These are phyloP conservation scores for Andricus quercusramuli DNA, from an alignment of 2,888 invertebrate genomes.

Conservation along the genomic window DNA sequence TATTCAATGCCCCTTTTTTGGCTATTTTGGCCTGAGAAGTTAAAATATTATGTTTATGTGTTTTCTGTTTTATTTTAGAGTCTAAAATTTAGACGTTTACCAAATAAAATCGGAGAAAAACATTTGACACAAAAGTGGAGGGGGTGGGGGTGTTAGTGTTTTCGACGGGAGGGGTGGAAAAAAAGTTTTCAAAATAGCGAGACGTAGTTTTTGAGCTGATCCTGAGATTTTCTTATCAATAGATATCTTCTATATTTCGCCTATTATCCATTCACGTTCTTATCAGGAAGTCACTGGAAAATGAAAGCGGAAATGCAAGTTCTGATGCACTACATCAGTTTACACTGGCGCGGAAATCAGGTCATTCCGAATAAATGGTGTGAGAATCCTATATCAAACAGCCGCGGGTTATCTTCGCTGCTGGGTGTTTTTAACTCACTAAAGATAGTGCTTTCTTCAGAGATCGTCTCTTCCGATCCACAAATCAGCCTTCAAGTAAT, in stretches of 20 bases:
- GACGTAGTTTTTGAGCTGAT: too few relatives aligned
- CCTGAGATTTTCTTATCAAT: neutral
- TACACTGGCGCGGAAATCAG: conserved; percentile 13
- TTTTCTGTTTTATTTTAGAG: too few relatives aligned
- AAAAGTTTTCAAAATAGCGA: too few relatives aligned
- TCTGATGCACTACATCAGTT: conserved; percentile 3
- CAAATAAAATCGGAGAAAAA: too few relatives aligned
- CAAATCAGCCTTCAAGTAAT: neutral
- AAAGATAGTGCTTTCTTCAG: conserved; percentile 15
- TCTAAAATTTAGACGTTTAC: too few relatives aligned
- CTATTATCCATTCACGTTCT: neutral
- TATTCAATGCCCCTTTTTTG: too few relatives aligned
- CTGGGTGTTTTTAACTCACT: conserved; percentile 18
- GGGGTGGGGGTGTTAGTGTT: too few relatives aligned
- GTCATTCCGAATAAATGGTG: conserved; percentile 21
- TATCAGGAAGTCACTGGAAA: neutral
- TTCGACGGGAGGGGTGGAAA: too few relatives aligned
- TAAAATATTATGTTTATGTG: too few relatives aligned
- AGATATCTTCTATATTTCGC: neutral
- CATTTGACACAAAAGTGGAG: too few relatives aligned
- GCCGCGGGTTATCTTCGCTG: conserved; percentile 11
- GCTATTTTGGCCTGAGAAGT: too few relatives aligned
- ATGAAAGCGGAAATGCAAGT: conserved; percentile 19
- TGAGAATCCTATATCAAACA: conserved; percentile 11
- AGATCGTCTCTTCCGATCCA: conserved; percentile 1